These are phyloP conservation scores for Turnix velox DNA, from an alignment of 2,113 vertebrate species.

Conservation along the genomic window DNA sequence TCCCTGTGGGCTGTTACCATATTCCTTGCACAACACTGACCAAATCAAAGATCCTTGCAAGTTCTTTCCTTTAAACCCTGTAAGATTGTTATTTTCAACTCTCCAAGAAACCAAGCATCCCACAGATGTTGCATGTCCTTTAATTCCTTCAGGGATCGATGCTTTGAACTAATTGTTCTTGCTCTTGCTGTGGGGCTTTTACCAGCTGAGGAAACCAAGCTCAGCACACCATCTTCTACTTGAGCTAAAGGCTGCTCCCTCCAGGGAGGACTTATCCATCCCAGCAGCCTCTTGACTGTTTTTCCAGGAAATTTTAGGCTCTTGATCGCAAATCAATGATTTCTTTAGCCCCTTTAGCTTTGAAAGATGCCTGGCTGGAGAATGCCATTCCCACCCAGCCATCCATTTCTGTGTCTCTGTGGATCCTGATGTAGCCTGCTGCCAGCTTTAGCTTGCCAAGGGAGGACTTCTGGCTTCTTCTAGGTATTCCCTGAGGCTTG, in stretches of 20 bases:
- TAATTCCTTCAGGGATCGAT: neutral
- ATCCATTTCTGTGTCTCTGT: accelerated
- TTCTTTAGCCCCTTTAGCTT: neutral
- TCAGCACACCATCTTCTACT: neutral
- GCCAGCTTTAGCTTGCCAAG: neutral
- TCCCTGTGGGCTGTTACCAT: neutral
- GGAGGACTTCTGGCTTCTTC: neutral
- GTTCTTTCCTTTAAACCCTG: neutral
- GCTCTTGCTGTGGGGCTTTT: neutral
- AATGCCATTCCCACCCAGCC: accelerated
- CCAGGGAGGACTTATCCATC: neutral
- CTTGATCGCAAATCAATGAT: neutral
- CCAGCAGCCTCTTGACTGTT: neutral
- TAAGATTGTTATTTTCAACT: neutral
- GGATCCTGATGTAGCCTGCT: neutral
- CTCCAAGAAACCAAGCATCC: neutral
- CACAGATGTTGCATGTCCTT: neutral
- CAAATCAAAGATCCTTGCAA: neutral
- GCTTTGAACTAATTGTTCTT: neutral
- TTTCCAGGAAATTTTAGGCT: neutral
- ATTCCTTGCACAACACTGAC: neutral
- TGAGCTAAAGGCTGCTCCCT: neutral
- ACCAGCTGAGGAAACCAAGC: neutral
- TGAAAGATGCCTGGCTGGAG: neutral
- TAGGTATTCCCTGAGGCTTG: neutral